These are phyloP conservation scores for Brotogeris chrysoptera DNA, from an alignment of 2,797 vertebrate genomes.

Conservation along the genomic window DNA sequence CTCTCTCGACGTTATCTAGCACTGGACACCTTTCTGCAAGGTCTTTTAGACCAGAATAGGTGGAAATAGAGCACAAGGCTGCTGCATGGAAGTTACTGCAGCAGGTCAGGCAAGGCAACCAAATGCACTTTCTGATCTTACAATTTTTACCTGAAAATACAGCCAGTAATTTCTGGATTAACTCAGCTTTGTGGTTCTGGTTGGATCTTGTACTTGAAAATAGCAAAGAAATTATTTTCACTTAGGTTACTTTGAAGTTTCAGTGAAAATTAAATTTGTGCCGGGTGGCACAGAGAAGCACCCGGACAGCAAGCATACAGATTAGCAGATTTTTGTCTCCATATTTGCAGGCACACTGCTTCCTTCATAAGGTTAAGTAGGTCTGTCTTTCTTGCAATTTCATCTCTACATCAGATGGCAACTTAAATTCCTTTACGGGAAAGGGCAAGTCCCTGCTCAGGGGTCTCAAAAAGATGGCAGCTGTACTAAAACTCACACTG, in stretches of 20 bases:
- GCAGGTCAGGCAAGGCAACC: not conserved
- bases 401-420: not conserved
- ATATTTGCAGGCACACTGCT: not conserved
- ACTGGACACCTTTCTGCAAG: not conserved
- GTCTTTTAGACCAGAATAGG: not conserved
- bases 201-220: constrained; percentile 7
- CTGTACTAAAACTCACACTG: not conserved
- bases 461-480: not conserved
- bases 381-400: not conserved
- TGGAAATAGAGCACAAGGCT: constrained; percentile 11
- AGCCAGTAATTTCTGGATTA: constrained; percentile 1
- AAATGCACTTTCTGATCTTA: not conserved
- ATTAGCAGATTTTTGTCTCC: not conserved
- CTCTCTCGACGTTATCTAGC: not conserved
- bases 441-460: not conserved
- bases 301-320: not conserved
- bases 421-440: not conserved
- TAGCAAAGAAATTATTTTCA: not conserved
- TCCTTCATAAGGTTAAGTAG: not conserved
- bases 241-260: not conserved
- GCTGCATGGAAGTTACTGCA: not conserved
- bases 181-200: not conserved
- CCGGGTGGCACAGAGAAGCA: not conserved
- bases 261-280: not conserved
- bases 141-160: not conserved